phyloP scores from a whole-genome alignment of 37 sponge, comb jelly and placozoan genomes.

The Eunapius fragilis region DNA sequence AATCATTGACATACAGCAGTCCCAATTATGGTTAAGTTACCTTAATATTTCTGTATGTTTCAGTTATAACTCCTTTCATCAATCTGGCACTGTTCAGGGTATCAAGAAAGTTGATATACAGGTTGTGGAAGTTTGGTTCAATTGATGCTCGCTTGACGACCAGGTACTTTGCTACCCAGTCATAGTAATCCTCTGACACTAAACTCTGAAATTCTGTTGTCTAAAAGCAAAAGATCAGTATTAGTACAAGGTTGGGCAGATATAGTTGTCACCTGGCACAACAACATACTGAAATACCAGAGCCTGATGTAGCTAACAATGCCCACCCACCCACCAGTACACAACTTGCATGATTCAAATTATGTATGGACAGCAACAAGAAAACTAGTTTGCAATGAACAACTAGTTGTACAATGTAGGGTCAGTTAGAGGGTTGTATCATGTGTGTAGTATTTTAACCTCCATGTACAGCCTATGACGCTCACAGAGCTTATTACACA shows the following conservation, averaged over 20 bases:
- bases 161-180: constrained; percentile 95
- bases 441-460: too few species aligned
- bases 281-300: not conserved
- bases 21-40: constrained; percentile 22
- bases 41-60: constrained; percentile 97
- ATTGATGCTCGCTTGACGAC: constrained; percentile 93
- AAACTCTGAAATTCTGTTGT: constrained; percentile 80
- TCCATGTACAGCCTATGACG: too few species aligned
- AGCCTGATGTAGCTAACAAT: too few species aligned
- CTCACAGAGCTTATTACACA: too few species aligned
- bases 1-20: not conserved
- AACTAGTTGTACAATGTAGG: too few species aligned
- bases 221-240: constrained; percentile 26
- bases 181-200: constrained; percentile 76
- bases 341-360: too few species aligned
- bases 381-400: too few species aligned
- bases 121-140: constrained; percentile 94
- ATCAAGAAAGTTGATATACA: constrained; percentile 93
- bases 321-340: too few species aligned
- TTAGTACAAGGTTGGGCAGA: not conserved
- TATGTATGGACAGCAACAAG: too few species aligned
- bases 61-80: constrained; percentile 64
- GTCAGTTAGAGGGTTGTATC: too few species aligned
- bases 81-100: constrained; percentile 42
- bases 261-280: not conserved